Evolutionary conservation across 2,797 vertebrate genomes (phyloP).

Genomic region (Heliangelus exortis): DNA sequence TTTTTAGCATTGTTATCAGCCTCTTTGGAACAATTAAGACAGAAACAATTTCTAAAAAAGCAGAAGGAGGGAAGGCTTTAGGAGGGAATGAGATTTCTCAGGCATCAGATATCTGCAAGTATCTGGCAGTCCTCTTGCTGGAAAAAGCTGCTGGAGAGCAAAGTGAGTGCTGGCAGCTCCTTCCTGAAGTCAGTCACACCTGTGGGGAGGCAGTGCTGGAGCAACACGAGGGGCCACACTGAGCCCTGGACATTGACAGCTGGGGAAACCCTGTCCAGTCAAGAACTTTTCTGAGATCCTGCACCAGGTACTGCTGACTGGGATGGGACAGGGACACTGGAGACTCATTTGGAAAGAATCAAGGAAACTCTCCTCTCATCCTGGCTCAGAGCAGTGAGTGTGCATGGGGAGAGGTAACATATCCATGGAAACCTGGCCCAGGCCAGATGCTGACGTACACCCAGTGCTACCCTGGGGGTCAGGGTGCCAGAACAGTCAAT

Average conservation of each 20-base stretch:
- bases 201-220: rapidly evolving
- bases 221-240: rapidly evolving
- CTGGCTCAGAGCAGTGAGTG: neutral
- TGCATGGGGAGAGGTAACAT: neutral
- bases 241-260: neutral
- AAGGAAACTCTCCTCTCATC: neutral
- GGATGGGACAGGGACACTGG: neutral
- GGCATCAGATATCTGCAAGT: neutral
- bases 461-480: conserved; percentile 30
- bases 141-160: neutral
- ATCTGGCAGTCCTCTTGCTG: neutral
- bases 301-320: neutral
- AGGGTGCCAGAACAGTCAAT: conserved; percentile 75
- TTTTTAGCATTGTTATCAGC: neutral
- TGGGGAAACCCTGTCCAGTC: neutral
- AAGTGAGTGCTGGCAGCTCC: neutral
- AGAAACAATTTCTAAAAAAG: neutral
- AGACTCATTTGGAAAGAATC: neutral
- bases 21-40: neutral
- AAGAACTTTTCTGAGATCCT: neutral
- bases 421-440: conserved; percentile 81
- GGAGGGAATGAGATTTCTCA: neutral
- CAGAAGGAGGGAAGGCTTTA: neutral
- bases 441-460: conserved; percentile 71
- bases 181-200: neutral